Conservation (phyloP, 2,888 invertebrate genomes). For the Crematogaster levior region DNA sequence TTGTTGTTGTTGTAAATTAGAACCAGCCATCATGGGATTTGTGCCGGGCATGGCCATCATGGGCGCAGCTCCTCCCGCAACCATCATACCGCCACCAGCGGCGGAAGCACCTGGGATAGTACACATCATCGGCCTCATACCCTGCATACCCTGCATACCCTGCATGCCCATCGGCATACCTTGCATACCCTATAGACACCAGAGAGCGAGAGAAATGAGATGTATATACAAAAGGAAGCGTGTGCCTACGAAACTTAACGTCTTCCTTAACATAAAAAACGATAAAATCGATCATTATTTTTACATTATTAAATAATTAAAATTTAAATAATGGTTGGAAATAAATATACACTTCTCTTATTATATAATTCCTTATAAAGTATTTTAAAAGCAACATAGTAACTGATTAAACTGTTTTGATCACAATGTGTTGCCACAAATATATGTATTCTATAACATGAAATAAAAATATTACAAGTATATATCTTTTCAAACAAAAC, state of each 20-base stretch:
- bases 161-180: conserved; percentile 81
- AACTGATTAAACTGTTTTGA: no score
- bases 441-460: not conserved
- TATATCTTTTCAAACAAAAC: not conserved
- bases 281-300: not conserved
- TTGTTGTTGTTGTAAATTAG: conserved; percentile 78
- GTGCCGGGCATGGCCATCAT: conserved; percentile 80
- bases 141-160: conserved; percentile 80
- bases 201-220: conserved; percentile 63
- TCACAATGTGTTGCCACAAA: no score
- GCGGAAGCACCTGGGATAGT: conserved; percentile 79
- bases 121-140: conserved; percentile 83
- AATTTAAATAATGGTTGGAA: no score
- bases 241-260: conserved; percentile 35
- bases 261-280: conserved; percentile 2
- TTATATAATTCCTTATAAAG: no score
- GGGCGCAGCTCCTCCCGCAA: conserved; percentile 76
- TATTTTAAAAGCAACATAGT: no score
- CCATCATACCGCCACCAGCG: conserved; percentile 79
- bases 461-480: not conserved
- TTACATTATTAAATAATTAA: not conserved
- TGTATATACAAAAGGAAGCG: conserved; percentile 44
- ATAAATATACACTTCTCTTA: no score
- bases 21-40: conserved; percentile 78
- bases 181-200: conserved; percentile 81